Percentiles rank a stretch among this genome's conserved stretches.
Conservation (phyloP, 1,140 invertebrate genomes). For the Aphidius ervi region DNA sequence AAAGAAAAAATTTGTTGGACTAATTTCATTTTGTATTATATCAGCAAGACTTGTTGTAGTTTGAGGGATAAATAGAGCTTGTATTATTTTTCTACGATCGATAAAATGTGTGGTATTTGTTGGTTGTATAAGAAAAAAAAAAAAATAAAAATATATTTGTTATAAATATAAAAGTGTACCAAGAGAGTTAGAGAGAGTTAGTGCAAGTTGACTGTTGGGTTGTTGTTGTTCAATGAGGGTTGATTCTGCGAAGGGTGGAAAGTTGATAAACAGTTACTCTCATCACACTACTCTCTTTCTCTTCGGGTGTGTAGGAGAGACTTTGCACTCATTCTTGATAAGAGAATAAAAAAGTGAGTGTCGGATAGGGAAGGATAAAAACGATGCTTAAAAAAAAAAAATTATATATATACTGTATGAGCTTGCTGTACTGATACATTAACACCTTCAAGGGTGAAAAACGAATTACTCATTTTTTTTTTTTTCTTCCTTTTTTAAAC, state of each 20-base stretch:
- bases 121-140: no score
- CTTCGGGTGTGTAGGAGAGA: neutral
- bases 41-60: no score
- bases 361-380: slow-evolving; percentile 4
- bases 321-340: slow-evolving; percentile 10
- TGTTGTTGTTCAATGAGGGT: neutral
- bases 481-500: neutral
- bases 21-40: no score
- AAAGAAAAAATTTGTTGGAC: no score
- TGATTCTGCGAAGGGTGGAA: slow-evolving; percentile 1
- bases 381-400: slow-evolving; percentile 5
- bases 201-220: neutral
- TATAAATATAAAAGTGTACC: neutral
- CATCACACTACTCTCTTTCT: neutral
- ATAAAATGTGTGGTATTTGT: no score
- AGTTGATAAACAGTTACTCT: slow-evolving; percentile 26
- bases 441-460: slow-evolving; percentile 31
- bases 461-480: slow-evolving; percentile 31
- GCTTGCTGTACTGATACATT: slow-evolving; percentile 27
- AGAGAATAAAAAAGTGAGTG: slow-evolving; percentile 6
- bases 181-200: slow-evolving; percentile 26
- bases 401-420: neutral
- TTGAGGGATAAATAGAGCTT: no score
- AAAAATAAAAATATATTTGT: neutral
- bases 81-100: no score